These are phyloP conservation scores for Lasiommata megera DNA, from an alignment of 2,888 invertebrate genomes.

Conservation along the genomic window DNA sequence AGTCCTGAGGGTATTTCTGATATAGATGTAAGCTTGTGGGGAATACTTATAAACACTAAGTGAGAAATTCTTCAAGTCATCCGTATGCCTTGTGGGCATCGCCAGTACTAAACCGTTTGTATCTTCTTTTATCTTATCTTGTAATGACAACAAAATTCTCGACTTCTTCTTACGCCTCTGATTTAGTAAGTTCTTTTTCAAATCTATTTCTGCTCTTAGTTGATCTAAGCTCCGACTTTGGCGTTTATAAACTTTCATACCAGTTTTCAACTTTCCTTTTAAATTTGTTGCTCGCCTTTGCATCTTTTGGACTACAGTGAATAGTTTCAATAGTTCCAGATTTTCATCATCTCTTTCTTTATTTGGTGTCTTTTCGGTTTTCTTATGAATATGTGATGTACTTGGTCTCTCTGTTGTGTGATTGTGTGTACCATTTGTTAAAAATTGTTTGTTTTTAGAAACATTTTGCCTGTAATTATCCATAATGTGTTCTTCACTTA, in stretches of 20 bases:
- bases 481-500: conserved; percentile 22
- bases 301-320: conserved; percentile 68
- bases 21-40: conserved; percentile 72
- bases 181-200: conserved; percentile 60
- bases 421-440: conserved; percentile 27
- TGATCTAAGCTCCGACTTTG: conserved; percentile 57
- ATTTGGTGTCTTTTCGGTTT: conserved; percentile 3
- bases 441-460: conserved; percentile 19
- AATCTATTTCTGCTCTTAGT: conserved; percentile 60
- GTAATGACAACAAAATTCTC: conserved; percentile 63
- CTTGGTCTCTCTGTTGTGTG: not conserved
- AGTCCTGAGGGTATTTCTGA: conserved; percentile 68
- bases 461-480: conserved; percentile 7
- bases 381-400: conserved; percentile 4
- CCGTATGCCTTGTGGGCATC: conserved; percentile 71
- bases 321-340: conserved; percentile 60
- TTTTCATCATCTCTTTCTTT: conserved; percentile 36
- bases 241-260: conserved; percentile 60
- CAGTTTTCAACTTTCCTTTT: conserved; percentile 62
- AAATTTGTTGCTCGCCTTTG: conserved; percentile 59
- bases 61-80: conserved; percentile 71
- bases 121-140: conserved; percentile 72
- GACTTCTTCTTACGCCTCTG: conserved; percentile 70
- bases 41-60: conserved; percentile 73
- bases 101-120: conserved; percentile 66